These are phyloP conservation scores for Pycnonotus jocosus DNA, from an alignment of 2,113 vertebrate species.

Conservation along the genomic window DNA sequence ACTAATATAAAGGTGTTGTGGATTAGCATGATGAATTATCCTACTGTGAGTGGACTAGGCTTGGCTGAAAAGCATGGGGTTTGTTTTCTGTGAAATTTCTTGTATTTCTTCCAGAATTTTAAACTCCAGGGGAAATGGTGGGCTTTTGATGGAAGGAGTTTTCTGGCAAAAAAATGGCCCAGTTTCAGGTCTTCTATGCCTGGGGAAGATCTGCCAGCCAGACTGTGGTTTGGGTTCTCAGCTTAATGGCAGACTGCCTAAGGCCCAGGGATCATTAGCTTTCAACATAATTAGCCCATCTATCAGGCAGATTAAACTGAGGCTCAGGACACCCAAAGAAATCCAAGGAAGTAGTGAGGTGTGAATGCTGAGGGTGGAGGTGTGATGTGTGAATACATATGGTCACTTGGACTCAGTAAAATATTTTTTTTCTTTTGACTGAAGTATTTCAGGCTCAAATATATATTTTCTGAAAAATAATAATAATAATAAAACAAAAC, in stretches of 20 bases:
- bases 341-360: background rate
- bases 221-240: background rate
- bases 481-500: too few species aligned
- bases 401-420: background rate
- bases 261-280: background rate
- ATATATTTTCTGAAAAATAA: background rate
- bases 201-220: background rate
- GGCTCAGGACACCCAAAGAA: background rate
- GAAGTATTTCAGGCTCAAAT: background rate
- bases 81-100: background rate
- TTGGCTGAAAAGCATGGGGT: background rate
- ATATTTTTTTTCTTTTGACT: background rate
- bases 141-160: background rate
- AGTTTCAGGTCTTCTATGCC: background rate
- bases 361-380: background rate
- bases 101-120: background rate
- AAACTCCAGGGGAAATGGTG: background rate
- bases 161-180: background rate
- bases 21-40: background rate
- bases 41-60: background rate
- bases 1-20: background rate
- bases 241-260: background rate
- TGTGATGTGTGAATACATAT: background rate
- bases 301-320: background rate
- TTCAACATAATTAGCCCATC: slow-evolving; percentile 14